Evolutionary conservation across 2,797 vertebrate genomes (phyloP).

Genomic region (Ptychadena robeensis): DNA sequence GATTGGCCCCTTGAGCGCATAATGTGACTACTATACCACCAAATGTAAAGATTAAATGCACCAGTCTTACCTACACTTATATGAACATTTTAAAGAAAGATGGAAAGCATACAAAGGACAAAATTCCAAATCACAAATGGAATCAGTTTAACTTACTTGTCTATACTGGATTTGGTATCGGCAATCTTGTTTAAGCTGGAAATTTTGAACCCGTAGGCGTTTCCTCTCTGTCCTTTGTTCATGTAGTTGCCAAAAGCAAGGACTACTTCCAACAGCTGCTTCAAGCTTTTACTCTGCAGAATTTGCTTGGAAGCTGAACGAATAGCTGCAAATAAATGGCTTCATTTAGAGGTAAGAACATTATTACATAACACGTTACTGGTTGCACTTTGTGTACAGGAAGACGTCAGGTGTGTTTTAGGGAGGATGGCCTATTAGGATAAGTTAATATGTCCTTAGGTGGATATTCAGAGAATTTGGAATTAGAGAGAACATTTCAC

Average conservation of each 20-base stretch:
- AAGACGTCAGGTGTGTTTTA: too few relatives aligned
- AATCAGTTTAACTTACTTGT: constrained; percentile 83
- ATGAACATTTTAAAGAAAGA: too few relatives aligned
- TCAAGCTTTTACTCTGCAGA: constrained; percentile 87
- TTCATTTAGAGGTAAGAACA: too few relatives aligned
- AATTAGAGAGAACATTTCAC: too few relatives aligned
- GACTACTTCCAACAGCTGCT: constrained; percentile 93
- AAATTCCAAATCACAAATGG: too few relatives aligned
- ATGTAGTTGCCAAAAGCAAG: constrained; percentile 96
- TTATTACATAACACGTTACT: too few relatives aligned
- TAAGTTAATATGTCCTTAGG: too few relatives aligned
- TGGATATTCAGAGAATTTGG: too few relatives aligned
- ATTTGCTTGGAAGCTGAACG: constrained; percentile 88
- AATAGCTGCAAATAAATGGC: constrained; percentile 83
- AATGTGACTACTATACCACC: background rate
- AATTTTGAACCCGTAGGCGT: constrained; percentile 90
- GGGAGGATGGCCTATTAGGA: too few relatives aligned
- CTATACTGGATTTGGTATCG: constrained; percentile 93
- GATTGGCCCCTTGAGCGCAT: too few relatives aligned
- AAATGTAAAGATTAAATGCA: background rate
- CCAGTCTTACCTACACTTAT: background rate
- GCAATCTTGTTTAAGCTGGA: constrained; percentile 94
- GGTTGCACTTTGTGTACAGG: too few relatives aligned
- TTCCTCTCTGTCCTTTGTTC: constrained; percentile 96
- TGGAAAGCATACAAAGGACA: too few relatives aligned